Evolutionary conservation across 2,888 invertebrate species (phyloP).

Genomic region (Drosophila anceps): DNA sequence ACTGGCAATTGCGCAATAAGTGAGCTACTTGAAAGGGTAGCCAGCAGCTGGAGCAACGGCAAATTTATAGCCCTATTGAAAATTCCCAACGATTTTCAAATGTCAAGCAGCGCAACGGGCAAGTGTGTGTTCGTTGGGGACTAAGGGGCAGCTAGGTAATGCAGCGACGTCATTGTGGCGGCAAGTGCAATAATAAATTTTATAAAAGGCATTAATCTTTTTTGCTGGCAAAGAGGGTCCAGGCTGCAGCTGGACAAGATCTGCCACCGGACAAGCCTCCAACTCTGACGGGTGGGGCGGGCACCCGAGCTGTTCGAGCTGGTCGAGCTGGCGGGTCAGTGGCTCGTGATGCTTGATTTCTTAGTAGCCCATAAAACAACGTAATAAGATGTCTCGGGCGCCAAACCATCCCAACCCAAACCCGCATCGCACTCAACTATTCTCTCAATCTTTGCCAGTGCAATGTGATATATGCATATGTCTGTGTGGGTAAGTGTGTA

Average conservation of each 20-base stretch:
- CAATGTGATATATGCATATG: slow-evolving; percentile 40
- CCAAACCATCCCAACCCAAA: not conserved
- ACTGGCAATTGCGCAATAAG: slow-evolving; percentile 75
- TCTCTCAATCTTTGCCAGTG: slow-evolving; percentile 46
- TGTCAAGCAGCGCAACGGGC: not conserved
- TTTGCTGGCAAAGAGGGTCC: slow-evolving; percentile 52
- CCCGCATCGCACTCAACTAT: not conserved
- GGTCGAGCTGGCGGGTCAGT: slow-evolving; percentile 2
- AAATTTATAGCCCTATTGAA: slow-evolving; percentile 63
- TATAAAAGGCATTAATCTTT: slow-evolving; percentile 79
- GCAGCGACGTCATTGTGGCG: slow-evolving; percentile 58
- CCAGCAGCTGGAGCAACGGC: slow-evolving; percentile 17
- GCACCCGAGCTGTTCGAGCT: too few relatives aligned
- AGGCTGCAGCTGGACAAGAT: slow-evolving; percentile 33
- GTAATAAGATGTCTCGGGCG: slow-evolving; percentile 72
- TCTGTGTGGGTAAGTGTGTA: slow-evolving; percentile 13
- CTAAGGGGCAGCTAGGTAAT: slow-evolving; percentile 21
- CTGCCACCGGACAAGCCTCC: not conserved
- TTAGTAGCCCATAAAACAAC: slow-evolving; percentile 78
- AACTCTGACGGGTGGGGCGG: too few relatives aligned
- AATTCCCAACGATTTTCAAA: slow-evolving; percentile 56
- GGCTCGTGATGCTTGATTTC: slow-evolving; percentile 49
- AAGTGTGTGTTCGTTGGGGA: too few relatives aligned
- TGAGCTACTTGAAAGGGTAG: slow-evolving; percentile 60
- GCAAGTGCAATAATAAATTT: slow-evolving; percentile 77